phyloP scores from a whole-genome alignment of 2,113 vertebrate genomes.

The Ceuthmochares aereus region DNA sequence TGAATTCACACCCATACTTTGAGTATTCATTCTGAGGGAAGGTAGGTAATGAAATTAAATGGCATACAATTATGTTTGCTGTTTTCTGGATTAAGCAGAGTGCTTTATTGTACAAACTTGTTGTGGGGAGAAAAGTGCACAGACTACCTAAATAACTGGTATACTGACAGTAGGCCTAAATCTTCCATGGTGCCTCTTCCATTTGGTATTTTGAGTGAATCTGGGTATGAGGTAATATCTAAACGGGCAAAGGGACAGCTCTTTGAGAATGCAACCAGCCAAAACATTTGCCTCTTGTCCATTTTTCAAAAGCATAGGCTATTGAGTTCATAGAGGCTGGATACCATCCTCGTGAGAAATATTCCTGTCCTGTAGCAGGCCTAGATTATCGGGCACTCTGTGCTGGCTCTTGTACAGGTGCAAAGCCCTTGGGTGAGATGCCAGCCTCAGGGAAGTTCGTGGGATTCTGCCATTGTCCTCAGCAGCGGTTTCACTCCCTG shows the following conservation, averaged over 20 bases:
- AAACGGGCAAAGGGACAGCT: not conserved
- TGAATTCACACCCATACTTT: not conserved
- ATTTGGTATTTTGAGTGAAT: not conserved
- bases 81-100: not conserved
- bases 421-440: not conserved
- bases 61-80: not conserved
- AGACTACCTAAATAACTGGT: not conserved
- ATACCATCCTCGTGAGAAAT: not conserved
- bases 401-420: not conserved
- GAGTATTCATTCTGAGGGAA: not conserved
- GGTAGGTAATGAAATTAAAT: not conserved
- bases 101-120: not conserved
- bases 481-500: not conserved
- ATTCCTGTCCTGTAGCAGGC: not conserved
- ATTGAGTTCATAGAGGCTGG: not conserved
- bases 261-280: not conserved
- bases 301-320: not conserved
- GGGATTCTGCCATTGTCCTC: not conserved
- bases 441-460: not conserved
- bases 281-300: not conserved
- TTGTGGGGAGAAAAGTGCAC: not conserved
- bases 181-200: not conserved
- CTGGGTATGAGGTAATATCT: not conserved
- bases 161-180: not conserved
- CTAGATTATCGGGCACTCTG: not conserved